Base-by-base conservation (phyloP, 2,888 invertebrate species). In the Dioctria linearis region DNA sequence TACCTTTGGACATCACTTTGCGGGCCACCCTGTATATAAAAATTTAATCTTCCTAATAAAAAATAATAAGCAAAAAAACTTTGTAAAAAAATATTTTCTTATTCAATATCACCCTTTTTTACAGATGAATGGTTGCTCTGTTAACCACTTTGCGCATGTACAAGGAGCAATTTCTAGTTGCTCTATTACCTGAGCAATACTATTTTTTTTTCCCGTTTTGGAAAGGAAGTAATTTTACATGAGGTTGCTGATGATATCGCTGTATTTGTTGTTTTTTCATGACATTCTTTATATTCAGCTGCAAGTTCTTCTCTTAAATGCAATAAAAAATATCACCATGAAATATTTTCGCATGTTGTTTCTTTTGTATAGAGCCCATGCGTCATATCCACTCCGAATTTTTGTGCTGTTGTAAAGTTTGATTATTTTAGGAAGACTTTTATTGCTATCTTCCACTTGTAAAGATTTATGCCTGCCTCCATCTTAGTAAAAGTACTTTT, bases 361-460 rank as follows among this genome's bases (percentile, higher is more conserved):
- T 83, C 76, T 79, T n/a, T 67, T 82, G 67, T 83, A 82, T 79
- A 82, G 82, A 66, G 83, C 78, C 80, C 82, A 83, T 69, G 80
- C 78, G 59, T 59, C 59, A 59, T 59, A 59, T 59, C 59, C 9
- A 59, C 59, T 5, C 59, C 59, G n/a, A 59, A 59, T 25, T 59
- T 59, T 59, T 59, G 59, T 3, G 5, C 59, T 59, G 13, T 59
- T 59, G 59, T 59, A 9, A 59, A 59, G 3, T 3, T 13, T 9
- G 13, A 51, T 51, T 51, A 2, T 51, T 51, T 51, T 2, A 51
- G 51, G 51, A 51, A 51, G 51, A 51, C 2, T 51, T n/a, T 51
- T 2, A 51, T 11, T 51, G 11, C 51, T 51, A 51, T 51, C 11
- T 51, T 51, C 2, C 51, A 51, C 51, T 51, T 51, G 51, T 51